Conservation (phyloP, 2,797 vertebrate genomes). For the Peromyscus attwateri region DNA sequence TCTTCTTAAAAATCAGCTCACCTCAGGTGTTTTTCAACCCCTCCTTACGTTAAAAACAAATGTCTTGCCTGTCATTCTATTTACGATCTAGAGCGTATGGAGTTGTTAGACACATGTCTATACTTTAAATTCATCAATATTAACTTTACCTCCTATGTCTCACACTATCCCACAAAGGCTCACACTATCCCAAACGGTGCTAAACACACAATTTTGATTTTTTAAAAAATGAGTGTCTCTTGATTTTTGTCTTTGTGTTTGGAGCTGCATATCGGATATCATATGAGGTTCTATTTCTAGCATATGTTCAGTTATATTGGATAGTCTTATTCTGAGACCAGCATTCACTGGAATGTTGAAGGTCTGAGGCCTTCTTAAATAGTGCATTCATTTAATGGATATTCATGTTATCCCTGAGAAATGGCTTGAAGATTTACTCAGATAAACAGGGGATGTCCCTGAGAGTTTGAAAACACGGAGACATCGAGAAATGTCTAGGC, state of each 20-base stretch:
- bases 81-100: not conserved
- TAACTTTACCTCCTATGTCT: conserved; percentile 1
- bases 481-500: not conserved
- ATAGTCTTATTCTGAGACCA: not conserved
- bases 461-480: not conserved
- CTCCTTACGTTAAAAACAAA: not conserved
- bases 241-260: conserved; percentile 15
- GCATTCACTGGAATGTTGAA: not conserved
- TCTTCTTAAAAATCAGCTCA: no score
- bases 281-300: not conserved
- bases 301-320: not conserved
- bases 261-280: not conserved
- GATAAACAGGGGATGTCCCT: not conserved
- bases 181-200: no score
- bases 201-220: not conserved
- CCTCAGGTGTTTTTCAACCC: not conserved
- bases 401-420: not conserved
- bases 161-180: not conserved
- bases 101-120: not conserved
- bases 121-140: not conserved
- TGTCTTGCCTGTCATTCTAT: not conserved
- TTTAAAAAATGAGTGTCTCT: not conserved
- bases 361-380: not conserved
- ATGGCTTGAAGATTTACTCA: not conserved
- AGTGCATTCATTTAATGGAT: not conserved